Conservation (phyloP, 2,888 invertebrate genomes). For the Melanostoma scalare region DNA sequence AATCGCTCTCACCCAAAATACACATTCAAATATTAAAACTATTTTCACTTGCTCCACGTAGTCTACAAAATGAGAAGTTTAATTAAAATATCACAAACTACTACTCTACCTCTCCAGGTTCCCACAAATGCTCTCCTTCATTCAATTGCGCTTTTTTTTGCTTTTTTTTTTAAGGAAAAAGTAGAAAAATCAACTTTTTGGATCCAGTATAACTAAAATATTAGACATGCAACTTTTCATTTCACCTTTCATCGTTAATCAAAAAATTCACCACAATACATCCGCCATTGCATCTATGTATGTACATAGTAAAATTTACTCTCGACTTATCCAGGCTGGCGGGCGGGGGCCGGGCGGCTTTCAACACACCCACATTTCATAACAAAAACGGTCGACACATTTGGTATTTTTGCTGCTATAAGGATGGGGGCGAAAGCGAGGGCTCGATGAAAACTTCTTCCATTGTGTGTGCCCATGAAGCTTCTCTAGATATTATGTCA, state of each 20-base stretch:
- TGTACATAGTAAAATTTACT: too few relatives aligned
- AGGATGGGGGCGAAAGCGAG: not conserved
- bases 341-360: too few relatives aligned
- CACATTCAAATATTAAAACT: too few relatives aligned
- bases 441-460: slow-evolving; percentile 37
- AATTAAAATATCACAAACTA: too few relatives aligned
- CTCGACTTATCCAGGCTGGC: too few relatives aligned
- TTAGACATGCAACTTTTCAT: slow-evolving; percentile 62
- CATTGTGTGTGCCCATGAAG: slow-evolving; percentile 19
- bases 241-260: slow-evolving; percentile 71
- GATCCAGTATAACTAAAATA: slow-evolving; percentile 25
- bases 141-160: not conserved
- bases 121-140: too few relatives aligned
- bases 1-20: too few relatives aligned
- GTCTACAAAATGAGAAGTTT: too few relatives aligned
- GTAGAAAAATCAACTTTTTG: not conserved
- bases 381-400: slow-evolving; percentile 43
- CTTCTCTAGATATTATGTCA: slow-evolving; percentile 33
- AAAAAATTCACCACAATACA: slow-evolving; percentile 66
- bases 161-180: not conserved
- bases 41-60: too few relatives aligned
- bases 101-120: too few relatives aligned
- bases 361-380: slow-evolving; percentile 9
- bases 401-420: slow-evolving; percentile 11
- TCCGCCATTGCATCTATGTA: slow-evolving; percentile 47